Percentiles rank a stretch among this genome's conserved stretches.
These are phyloP conservation scores for Dryobotodes eremita DNA, from an alignment of 2,888 invertebrate genomes.

Conservation along the genomic window DNA sequence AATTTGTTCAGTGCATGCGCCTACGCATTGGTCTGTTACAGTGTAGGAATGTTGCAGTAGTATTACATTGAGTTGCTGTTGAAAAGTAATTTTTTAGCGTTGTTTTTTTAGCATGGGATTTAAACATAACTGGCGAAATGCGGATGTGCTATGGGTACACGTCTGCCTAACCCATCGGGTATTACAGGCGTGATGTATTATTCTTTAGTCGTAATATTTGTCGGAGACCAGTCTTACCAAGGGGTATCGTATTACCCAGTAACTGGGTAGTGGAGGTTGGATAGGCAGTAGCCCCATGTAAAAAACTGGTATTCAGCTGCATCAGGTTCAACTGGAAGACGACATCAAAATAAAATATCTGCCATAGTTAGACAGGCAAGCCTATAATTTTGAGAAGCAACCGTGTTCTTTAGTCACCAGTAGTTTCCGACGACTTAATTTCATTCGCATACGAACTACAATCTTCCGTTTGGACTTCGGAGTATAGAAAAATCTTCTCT, in stretches of 20 bases:
- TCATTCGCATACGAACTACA: not conserved
- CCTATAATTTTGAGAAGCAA: too few species aligned
- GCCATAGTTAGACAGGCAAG: not conserved
- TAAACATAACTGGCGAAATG: too few species aligned
- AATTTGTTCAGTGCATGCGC: conserved; percentile 64
- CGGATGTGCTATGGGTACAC: too few species aligned
- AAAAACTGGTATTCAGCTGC: not conserved
- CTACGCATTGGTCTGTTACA: conserved; percentile 46
- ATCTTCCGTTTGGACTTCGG: too few species aligned
- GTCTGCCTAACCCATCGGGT: too few species aligned
- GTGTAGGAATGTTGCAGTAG: conserved; percentile 36
- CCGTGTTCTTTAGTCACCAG: too few species aligned
- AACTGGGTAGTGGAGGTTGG: too few species aligned
- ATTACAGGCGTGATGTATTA: too few species aligned
- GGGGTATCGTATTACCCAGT: not conserved
- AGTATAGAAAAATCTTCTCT: not conserved
- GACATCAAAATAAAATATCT: not conserved
- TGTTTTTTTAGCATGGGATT: too few species aligned
- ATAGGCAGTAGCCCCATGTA: not conserved
- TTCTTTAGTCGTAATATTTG: too few species aligned
- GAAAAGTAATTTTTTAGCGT: too few species aligned
- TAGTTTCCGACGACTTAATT: not conserved
- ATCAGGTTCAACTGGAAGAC: not conserved
- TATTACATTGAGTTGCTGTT: not conserved
- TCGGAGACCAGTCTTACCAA: too few species aligned